phyloP scores from a whole-genome alignment of 2,888 invertebrate species.

The Tetheella fluctuosa region DNA sequence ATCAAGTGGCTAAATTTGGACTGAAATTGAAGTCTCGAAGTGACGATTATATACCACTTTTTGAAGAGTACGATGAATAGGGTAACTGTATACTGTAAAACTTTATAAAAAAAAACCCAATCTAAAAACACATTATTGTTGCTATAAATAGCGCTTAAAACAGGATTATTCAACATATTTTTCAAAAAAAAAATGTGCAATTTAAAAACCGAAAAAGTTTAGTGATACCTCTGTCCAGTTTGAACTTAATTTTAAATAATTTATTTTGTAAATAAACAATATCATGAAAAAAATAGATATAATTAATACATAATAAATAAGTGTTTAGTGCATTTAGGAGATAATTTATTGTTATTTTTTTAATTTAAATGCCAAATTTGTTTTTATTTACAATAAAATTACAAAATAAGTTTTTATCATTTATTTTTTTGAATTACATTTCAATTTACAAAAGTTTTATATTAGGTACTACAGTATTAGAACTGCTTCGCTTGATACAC shows the following conservation, averaged over 20 bases:
- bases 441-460: constrained; percentile 11
- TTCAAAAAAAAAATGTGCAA: neutral
- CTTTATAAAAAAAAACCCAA: neutral
- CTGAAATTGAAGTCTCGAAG: constrained; percentile 68
- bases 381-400: constrained; percentile 4
- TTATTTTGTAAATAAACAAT: constrained; percentile 8
- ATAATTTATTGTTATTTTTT: constrained; percentile 37
- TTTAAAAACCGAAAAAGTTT: neutral
- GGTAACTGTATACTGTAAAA: neutral
- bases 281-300: constrained; percentile 15
- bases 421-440: constrained; percentile 8
- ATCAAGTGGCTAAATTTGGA: constrained; percentile 67
- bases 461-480: neutral
- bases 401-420: neutral
- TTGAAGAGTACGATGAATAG: constrained; percentile 69
- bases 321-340: constrained; percentile 45
- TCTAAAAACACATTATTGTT: neutral
- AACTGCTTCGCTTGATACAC: neutral
- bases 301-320: constrained; percentile 24
- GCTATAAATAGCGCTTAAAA: too few species aligned
- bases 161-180: neutral
- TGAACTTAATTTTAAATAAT: neutral
- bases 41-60: constrained; percentile 70
- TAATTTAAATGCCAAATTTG: constrained; percentile 8
- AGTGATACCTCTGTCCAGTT: neutral